Conservation (phyloP, 1,140 invertebrate genomes). For the Papilio dardanus region DNA sequence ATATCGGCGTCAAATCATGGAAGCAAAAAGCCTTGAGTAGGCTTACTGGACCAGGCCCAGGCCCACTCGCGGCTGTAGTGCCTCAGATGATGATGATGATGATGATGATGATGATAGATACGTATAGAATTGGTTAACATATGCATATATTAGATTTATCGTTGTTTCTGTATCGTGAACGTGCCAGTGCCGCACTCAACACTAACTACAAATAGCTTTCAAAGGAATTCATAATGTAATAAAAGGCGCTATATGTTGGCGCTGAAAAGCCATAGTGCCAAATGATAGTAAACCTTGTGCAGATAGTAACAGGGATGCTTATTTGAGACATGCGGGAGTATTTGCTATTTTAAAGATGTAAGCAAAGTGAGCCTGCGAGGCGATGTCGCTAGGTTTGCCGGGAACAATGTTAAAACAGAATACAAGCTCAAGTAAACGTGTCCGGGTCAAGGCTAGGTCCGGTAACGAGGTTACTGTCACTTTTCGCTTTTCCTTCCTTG, state of each 20-base stretch:
- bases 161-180: neutral
- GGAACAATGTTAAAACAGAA: slow-evolving; percentile 7
- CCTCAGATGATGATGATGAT: too few relatives aligned
- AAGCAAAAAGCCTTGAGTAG: too few relatives aligned
- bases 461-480: neutral
- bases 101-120: too few relatives aligned
- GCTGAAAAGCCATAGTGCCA: neutral
- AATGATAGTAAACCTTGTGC: neutral
- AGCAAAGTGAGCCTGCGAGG: neutral
- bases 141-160: neutral
- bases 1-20: too few relatives aligned
- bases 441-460: slow-evolving; percentile 5
- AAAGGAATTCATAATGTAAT: slow-evolving; percentile 14
- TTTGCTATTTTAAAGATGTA: neutral
- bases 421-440: neutral
- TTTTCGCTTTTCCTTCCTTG: neutral
- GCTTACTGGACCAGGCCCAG: too few relatives aligned
- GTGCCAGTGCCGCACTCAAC: neutral
- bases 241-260: neutral
- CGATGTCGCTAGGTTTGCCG: neutral
- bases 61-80: too few relatives aligned
- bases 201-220: neutral
- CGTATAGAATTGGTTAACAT: too few relatives aligned
- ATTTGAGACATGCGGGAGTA: neutral
- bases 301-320: neutral